Base-by-base conservation (phyloP, 1,140 invertebrate genomes). In the Luehdorfia chinensis region DNA sequence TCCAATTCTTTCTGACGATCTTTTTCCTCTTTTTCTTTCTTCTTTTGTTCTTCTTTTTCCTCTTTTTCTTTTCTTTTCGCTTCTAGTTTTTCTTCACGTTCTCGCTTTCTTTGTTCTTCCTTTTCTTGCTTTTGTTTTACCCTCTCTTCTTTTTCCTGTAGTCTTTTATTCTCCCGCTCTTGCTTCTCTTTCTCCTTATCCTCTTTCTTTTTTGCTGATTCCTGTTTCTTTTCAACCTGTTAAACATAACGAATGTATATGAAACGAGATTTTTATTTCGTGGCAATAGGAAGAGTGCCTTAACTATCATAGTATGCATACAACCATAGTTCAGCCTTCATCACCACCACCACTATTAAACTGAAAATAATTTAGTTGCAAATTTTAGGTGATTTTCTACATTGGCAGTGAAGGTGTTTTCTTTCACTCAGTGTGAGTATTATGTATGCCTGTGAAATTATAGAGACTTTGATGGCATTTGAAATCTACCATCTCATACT, bases 31-130 rank as follows among this genome's bases (percentile, higher is more conserved):
- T 30, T 79, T 59, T 90, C 88, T 61, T 89, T 89, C 33, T 70
- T 81, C 5, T 68, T 77, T 56, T 84, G 77, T 44, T 89, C 87
- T 47, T 88, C 86, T 59, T 88, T 89, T 44, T 87, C 76, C 48
- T 87, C 75, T 31, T 59, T 73, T 28, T 87, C 75, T 32, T 63
- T 71, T 19, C 44, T 68, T 33, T 64, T 78, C 21, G 71, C 67
- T 49, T 84, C 78, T 49, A 86, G 76, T 53, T 84, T 85, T 47
- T 86, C 78, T 47, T 87, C 74, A 14, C 59, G 72, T 47, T 88
- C 83, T 44, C 81, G 79, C 53, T 75, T 81, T n/a, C 55, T 72
- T 45, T 76, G 71, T 21, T 79, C 78, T 49, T 80, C 76, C 19
- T 84, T 87, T 59, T 88, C 84, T 58, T 73, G 66, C 52, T 58